phyloP scores from a whole-genome alignment of 2,113 vertebrate genomes.

The Hippocampus zosterae region DNA sequence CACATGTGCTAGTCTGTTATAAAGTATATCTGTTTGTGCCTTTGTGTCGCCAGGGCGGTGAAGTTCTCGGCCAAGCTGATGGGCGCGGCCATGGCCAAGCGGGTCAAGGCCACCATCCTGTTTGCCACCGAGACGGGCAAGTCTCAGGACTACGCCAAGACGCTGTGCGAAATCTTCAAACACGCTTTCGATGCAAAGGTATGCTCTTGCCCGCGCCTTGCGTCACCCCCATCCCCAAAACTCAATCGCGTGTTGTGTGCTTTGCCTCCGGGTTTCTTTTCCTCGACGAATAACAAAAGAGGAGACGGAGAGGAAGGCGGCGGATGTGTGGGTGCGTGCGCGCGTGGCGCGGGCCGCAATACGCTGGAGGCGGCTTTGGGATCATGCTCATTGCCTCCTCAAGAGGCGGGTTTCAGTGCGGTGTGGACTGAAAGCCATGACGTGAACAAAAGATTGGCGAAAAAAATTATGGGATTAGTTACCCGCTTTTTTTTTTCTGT shows the following conservation, averaged over 20 bases:
- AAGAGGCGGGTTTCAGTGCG: no score
- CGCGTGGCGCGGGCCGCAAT: not conserved
- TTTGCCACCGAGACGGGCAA: slow-evolving; percentile 96
- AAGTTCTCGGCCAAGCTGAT: slow-evolving; percentile 98
- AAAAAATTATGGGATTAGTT: no score
- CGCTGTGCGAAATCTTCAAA: slow-evolving; percentile 97
- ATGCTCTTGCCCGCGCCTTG: slow-evolving; percentile 45
- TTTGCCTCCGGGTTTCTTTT: slow-evolving; percentile 30
- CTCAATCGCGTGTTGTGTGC: slow-evolving; percentile 38
- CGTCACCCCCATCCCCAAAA: slow-evolving; percentile 33
- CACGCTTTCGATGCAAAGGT: slow-evolving; percentile 98
- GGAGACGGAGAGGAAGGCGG: slow-evolving; percentile 19
- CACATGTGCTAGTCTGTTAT: no score
- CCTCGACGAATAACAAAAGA: no score
- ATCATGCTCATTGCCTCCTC: not conserved
- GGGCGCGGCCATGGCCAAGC: slow-evolving; percentile 98
- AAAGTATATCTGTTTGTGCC: no score
- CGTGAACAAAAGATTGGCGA: no score
- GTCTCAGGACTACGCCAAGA: slow-evolving; percentile 94
- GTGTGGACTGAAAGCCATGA: no score
- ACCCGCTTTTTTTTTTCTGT: not conserved
- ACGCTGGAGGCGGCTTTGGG: not conserved
- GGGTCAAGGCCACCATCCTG: slow-evolving; percentile 95
- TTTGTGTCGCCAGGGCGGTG: slow-evolving; percentile 79
- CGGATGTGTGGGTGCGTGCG: slow-evolving; percentile 34